Conservation (phyloP, 2,797 vertebrate genomes). For the Notamacropus eugenii region DNA sequence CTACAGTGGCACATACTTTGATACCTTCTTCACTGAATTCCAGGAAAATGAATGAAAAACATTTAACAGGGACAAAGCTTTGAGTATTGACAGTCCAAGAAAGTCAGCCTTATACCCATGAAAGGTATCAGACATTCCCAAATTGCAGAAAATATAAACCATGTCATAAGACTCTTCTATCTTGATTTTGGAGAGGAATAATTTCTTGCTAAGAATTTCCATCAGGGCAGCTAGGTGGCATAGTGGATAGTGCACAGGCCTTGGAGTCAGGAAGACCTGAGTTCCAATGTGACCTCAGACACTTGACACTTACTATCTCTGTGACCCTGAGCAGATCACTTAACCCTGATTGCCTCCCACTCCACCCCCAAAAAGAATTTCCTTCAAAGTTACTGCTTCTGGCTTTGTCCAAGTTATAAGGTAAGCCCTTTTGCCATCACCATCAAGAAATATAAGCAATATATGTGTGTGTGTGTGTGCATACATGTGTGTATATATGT, state of each 20-base stretch:
- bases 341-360: background rate
- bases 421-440: constrained; percentile 83
- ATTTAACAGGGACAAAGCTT: constrained; percentile 88
- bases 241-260: background rate
- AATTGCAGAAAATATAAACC: constrained; percentile 85
- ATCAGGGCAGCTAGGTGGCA: background rate
- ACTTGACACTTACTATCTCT: background rate
- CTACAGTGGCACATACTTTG: constrained; percentile 87
- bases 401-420: constrained; percentile 88
- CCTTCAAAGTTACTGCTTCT: constrained; percentile 85
- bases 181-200: constrained; percentile 91
- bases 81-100: constrained; percentile 88
- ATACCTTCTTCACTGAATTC: constrained; percentile 93
- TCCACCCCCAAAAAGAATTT: constrained; percentile 24
- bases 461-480: background rate
- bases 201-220: constrained; percentile 72
- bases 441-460: constrained; percentile 59
- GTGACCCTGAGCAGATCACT: background rate
- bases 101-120: constrained; percentile 85
- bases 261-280: background rate
- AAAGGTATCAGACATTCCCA: constrained; percentile 94
- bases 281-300: background rate
- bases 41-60: constrained; percentile 92
- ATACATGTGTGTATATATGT: background rate
- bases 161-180: constrained; percentile 90